phyloP scores from a whole-genome alignment of 2,113 vertebrate genomes.

The Rhinogobius similis region DNA sequence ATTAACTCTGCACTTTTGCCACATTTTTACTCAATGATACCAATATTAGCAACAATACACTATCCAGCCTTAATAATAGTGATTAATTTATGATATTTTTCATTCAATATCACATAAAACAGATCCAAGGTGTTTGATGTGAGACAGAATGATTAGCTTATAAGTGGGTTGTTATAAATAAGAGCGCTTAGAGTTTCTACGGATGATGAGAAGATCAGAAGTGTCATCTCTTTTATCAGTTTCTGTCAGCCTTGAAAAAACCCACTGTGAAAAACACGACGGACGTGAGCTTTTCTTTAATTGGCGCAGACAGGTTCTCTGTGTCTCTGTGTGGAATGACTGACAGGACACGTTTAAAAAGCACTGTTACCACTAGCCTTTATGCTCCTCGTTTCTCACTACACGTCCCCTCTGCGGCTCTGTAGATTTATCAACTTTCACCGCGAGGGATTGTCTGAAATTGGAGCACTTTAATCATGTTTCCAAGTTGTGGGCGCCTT shows the following conservation, averaged over 20 bases:
- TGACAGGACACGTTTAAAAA: conserved; percentile 39
- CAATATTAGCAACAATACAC: too few relatives aligned
- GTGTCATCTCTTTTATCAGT: conserved; percentile 13
- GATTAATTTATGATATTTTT: neutral
- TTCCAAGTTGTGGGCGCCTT: conserved; percentile 66
- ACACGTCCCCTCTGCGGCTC: conserved; percentile 38
- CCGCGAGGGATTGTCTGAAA: conserved; percentile 69
- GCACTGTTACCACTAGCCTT: conserved; percentile 11
- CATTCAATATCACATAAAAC: neutral
- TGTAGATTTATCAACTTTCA: conserved; percentile 65
- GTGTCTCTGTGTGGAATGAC: conserved; percentile 23
- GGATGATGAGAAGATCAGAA: conserved; percentile 15
- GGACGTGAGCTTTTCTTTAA: conserved; percentile 20
- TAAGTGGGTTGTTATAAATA: conserved; percentile 7
- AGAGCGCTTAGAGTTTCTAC: conserved; percentile 23
- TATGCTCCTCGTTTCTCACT: neutral
- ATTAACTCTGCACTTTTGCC: too few relatives aligned
- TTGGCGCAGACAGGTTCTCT: conserved; percentile 4
- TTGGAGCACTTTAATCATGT: conserved; percentile 76
- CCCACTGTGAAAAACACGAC: conserved; percentile 1
- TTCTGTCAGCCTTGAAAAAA: neutral
- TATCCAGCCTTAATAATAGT: too few relatives aligned
- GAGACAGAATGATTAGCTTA: neutral
- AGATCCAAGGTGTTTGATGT: too few relatives aligned
- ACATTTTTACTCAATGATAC: too few relatives aligned